Percentiles rank a stretch among this genome's conserved stretches.
These are phyloP conservation scores for Glaucopsyche alexis DNA, from an alignment of 2,888 invertebrate species.

Conservation along the genomic window DNA sequence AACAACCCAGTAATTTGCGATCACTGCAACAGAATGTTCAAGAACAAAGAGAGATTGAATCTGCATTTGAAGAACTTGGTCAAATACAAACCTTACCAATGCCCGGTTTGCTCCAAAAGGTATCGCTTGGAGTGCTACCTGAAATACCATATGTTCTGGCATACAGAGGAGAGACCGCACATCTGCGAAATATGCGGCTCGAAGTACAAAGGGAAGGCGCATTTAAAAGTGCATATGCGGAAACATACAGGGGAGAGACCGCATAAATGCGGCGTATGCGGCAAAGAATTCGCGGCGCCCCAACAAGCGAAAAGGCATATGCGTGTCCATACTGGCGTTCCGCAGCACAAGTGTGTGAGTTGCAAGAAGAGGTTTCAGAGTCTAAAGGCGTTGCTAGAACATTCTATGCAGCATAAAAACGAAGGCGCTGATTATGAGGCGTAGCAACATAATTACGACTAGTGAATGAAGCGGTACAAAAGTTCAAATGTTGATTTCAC, in stretches of 20 bases:
- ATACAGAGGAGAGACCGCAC: conserved; percentile 50
- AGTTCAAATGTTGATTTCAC: too few relatives aligned
- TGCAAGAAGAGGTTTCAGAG: conserved; percentile 42
- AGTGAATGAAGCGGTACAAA: too few relatives aligned
- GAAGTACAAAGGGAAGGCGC: conserved; percentile 51
- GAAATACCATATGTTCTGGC: conserved; percentile 53
- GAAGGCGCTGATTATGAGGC: conserved; percentile 1
- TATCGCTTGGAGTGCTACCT: conserved; percentile 42
- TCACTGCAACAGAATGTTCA: conserved; percentile 53
- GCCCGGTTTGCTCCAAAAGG: conserved; percentile 50
- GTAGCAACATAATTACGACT: too few relatives aligned
- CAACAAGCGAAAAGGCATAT: conserved; percentile 42
- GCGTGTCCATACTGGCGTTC: conserved; percentile 41
- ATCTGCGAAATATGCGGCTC: conserved; percentile 50
- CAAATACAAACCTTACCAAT: conserved; percentile 45
- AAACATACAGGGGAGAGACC: conserved; percentile 46
- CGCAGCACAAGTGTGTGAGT: conserved; percentile 39
- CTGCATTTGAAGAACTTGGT: conserved; percentile 45
- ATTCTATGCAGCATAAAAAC: conserved; percentile 43
- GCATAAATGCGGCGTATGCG: conserved; percentile 42
- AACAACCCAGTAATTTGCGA: conserved; percentile 46
- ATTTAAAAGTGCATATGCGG: conserved; percentile 48
- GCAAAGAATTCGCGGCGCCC: conserved; percentile 40
- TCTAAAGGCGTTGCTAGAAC: conserved; percentile 46
- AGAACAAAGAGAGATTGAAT: conserved; percentile 44